phyloP scores from a whole-genome alignment of 2,888 invertebrate genomes.

The Priocnemis perturbator region DNA sequence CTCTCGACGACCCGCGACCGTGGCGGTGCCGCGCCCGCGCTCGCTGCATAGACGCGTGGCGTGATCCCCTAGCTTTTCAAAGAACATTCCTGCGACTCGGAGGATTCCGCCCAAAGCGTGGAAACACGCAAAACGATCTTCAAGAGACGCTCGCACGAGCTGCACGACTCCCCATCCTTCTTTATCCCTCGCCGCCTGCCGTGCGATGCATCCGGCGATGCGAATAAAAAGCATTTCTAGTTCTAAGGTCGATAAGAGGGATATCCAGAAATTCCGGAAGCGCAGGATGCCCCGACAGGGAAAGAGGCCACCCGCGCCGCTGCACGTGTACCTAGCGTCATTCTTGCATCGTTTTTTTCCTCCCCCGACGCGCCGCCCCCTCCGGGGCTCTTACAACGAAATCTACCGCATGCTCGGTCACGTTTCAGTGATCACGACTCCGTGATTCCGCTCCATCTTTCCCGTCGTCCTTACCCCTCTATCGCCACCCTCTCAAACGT shows the following conservation, averaged over 20 bases:
- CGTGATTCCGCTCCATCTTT: conserved; percentile 7
- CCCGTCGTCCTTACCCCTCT: not conserved
- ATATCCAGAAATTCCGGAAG: conserved; percentile 9
- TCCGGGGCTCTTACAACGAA: conserved; percentile 40
- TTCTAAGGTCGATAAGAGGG: conserved; percentile 31
- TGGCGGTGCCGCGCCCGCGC: too few relatives aligned
- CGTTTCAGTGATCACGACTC: conserved; percentile 22
- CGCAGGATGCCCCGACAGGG: not conserved
- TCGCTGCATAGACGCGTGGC: not conserved
- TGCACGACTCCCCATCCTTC: too few relatives aligned
- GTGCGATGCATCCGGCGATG: conserved; percentile 9
- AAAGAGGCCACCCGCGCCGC: not conserved
- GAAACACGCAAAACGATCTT: conserved; percentile 5
- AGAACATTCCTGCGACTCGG: not conserved
- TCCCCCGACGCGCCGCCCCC: not conserved
- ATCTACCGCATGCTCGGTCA: conserved; percentile 52
- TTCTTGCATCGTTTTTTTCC: not conserved
- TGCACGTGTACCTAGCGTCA: not conserved
- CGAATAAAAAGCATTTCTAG: conserved; percentile 17
- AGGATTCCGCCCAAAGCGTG: conserved; percentile 4
- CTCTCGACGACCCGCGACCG: too few relatives aligned
- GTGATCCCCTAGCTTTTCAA: too few relatives aligned
- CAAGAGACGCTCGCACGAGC: not conserved
- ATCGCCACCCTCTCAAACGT: not conserved
- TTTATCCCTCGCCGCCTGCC: not conserved